Conservation (phyloP, 37 sponge, comb jelly and placozoan genomes). For the Chondrosia reniformis region DNA sequence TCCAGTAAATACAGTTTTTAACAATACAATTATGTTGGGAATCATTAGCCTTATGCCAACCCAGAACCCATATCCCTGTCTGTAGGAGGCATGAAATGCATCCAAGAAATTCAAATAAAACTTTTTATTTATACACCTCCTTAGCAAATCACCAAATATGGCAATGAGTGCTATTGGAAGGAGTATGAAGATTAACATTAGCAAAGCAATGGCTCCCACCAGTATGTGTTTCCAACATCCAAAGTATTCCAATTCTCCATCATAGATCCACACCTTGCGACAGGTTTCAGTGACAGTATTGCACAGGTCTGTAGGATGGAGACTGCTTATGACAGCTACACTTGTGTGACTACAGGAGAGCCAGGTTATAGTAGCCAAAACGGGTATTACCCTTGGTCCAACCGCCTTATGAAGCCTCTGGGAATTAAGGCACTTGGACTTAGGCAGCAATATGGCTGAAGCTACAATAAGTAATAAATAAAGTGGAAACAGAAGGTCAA, state of each 20-base stretch:
- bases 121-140: neutral
- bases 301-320: neutral
- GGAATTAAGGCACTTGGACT: neutral
- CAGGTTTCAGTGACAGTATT: neutral
- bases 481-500: constrained; percentile 27
- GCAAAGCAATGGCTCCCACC: neutral
- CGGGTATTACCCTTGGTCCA: constrained; percentile 21
- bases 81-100: neutral
- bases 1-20: neutral
- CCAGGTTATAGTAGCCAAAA: constrained; percentile 20
- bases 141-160: neutral
- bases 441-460: neutral
- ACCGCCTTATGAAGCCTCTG: neutral
- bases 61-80: constrained; percentile 18
- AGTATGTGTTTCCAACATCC: constrained; percentile 4
- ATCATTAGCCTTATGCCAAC: constrained; percentile 4
- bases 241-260: constrained; percentile 21
- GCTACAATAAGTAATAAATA: constrained; percentile 27
- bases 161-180: constrained; percentile 25
- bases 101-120: constrained; percentile 12
- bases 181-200: neutral
- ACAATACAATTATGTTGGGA: neutral
- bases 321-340: neutral
- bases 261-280: constrained; percentile 15
- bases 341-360: constrained; percentile 7